Base-by-base conservation (phyloP, 2,888 invertebrate species). In the Caenorhabditis parvicauda region DNA sequence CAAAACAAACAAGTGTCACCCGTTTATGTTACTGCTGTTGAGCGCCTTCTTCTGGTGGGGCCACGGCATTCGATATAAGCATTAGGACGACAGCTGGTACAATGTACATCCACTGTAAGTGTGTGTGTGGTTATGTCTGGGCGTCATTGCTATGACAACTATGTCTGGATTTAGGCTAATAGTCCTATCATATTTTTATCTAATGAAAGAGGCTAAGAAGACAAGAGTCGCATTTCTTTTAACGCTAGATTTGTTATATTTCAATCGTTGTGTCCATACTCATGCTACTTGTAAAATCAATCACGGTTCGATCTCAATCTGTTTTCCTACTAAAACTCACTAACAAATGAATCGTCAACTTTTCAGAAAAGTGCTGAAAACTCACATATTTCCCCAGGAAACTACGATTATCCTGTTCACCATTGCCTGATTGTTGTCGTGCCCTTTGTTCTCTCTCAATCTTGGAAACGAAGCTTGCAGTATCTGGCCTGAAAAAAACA, bases 341-440 rank as follows among this genome's bases (percentile, higher is more conserved):
- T n/a, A n/a, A n/a, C n/a, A n/a, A n/a, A n/a, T n/a, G n/a, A n/a
- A n/a, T n/a, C n/a, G n/a, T n/a, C n/a, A n/a, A n/a, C n/a, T n/a
- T n/a, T n/a, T n/a, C n/a, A n/a, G n/a, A n/a, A n/a, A n/a, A n/a
- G n/a, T n/a, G n/a, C n/a, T 12, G 1, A 43, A 50, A 46, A 82
- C 91, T 88, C 86, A 94, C 94, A 86, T 96, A 96, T 94, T 94
- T 96, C 2, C 91, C 91, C 72, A 96, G 86, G 84, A 96, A 95
- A 44, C 94, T 92, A 79, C 93, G 86, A 82, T 92, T 95, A 81
- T 96, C 96, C 27, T 82, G 82, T 65, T 82, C 82, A 37, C 82
- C 82, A 64, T 83, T 82, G 12, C 83, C 82, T 25, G 84, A 84
- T 80, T 92, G 91, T 22, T 88, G 86, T 75, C 93, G 91, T 81